Conservation (phyloP, 2,888 invertebrate species). For the Erynnis tages region DNA sequence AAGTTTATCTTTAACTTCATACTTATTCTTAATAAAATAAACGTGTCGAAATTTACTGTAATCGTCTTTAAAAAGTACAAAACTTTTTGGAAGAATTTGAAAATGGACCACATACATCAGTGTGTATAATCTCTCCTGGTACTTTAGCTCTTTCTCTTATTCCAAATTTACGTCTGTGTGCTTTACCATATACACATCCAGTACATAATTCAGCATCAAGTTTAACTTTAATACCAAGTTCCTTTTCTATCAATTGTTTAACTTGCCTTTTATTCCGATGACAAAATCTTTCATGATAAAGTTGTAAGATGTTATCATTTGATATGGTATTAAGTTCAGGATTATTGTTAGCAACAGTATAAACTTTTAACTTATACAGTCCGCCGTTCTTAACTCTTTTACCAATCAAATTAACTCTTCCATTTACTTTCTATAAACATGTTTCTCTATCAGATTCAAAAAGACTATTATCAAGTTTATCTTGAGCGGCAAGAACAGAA, state of each 20-base stretch:
- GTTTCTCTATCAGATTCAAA: background rate
- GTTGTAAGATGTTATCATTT: background rate
- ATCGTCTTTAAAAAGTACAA: no score
- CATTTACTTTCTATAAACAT: background rate
- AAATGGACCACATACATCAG: constrained; percentile 30
- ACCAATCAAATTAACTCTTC: constrained; percentile 7
- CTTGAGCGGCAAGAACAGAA: constrained; percentile 7
- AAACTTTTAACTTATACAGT: constrained; percentile 1
- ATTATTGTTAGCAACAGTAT: background rate
- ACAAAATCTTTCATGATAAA: background rate
- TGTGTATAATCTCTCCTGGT: background rate
- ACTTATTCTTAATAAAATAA: no score
- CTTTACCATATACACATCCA: background rate
- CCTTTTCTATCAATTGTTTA: background rate
- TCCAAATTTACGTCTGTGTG: background rate
- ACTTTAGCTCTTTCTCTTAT: background rate
- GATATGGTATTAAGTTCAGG: background rate
- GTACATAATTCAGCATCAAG: background rate
- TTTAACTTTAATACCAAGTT: background rate
- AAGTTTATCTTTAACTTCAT: no score
- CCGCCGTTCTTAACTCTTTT: constrained; percentile 1
- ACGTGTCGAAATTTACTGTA: no score
- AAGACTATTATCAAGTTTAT: background rate
- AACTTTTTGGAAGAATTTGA: constrained; percentile 11
- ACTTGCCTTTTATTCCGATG: constrained; percentile 1